phyloP scores from a whole-genome alignment of 2,888 invertebrate species.

The Lysandra coridon region DNA sequence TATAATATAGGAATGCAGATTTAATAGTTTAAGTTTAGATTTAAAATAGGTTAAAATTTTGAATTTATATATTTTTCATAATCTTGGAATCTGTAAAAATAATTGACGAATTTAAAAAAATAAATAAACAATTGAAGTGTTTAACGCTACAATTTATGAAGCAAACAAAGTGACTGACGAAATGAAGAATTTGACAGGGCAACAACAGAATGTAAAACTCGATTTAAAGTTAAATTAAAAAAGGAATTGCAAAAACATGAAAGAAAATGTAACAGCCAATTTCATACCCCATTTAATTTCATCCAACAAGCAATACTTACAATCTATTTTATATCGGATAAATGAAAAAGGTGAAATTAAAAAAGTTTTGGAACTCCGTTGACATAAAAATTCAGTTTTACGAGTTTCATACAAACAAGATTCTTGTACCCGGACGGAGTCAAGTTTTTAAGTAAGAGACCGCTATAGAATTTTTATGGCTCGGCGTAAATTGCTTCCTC shows the following conservation, averaged over 20 bases:
- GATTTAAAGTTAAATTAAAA: slow-evolving; percentile 10
- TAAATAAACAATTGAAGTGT: neutral
- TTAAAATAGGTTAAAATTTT: no score
- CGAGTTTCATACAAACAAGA: slow-evolving; percentile 51
- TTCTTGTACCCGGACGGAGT: slow-evolving; percentile 40
- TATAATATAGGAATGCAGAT: no score
- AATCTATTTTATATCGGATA: slow-evolving; percentile 44
- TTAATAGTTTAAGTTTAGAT: no score
- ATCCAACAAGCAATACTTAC: slow-evolving; percentile 21
- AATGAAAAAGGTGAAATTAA: slow-evolving; percentile 59
- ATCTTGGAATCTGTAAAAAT: no score
- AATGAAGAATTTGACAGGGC: neutral
- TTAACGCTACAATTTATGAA: neutral
- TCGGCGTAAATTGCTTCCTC: slow-evolving; percentile 30
- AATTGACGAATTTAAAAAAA: no score
- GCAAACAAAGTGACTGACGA: neutral
- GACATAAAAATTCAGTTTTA: slow-evolving; percentile 65
- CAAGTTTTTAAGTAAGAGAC: slow-evolving; percentile 42
- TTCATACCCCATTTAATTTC: slow-evolving; percentile 13
- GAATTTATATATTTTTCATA: no score
- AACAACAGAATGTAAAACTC: neutral
- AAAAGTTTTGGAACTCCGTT: slow-evolving; percentile 60
- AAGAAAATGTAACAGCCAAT: slow-evolving; percentile 20
- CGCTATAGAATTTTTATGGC: slow-evolving; percentile 37
- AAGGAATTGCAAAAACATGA: neutral